A percentile compares a stretch with the other conserved stretches of the same genome.
Conservation (phyloP, 2,888 invertebrate species). For the Abrostola tripartita region DNA sequence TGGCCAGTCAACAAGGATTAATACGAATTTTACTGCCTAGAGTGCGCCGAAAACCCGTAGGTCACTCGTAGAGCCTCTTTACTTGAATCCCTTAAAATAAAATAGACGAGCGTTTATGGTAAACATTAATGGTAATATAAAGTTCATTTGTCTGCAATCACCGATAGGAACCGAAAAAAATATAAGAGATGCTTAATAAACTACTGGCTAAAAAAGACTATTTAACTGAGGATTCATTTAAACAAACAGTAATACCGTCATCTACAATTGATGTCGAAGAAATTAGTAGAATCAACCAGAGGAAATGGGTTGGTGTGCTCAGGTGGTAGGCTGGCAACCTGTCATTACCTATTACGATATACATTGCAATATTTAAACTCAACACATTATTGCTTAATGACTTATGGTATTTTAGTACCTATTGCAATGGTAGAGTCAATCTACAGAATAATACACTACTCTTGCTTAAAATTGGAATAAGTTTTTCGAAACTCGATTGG, state of each 20-base stretch:
- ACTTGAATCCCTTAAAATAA: too few relatives aligned
- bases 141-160: too few relatives aligned
- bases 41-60: too few relatives aligned
- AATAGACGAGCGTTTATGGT: too few relatives aligned
- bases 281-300: constrained; percentile 27
- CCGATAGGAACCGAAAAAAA: too few relatives aligned
- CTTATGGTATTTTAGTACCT: constrained; percentile 1
- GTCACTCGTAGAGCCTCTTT: too few relatives aligned
- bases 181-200: too few relatives aligned
- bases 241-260: not conserved
- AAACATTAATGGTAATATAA: too few relatives aligned
- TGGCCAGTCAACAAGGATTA: too few relatives aligned
- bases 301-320: constrained; percentile 33
- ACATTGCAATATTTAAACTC: constrained; percentile 23
- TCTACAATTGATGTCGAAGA: constrained; percentile 10
- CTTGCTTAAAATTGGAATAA: constrained; percentile 39
- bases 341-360: constrained; percentile 22
- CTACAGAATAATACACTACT: not conserved
- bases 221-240: constrained; percentile 27
- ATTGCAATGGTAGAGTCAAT: constrained; percentile 2
- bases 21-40: too few relatives aligned
- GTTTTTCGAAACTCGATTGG: not conserved
- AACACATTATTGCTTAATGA: constrained; percentile 23
- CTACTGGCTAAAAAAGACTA: too few relatives aligned
- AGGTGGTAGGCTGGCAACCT: not conserved